Evolutionary conservation across 1,140 invertebrate genomes (phyloP).

Genomic region (Cydia strobilella): DNA sequence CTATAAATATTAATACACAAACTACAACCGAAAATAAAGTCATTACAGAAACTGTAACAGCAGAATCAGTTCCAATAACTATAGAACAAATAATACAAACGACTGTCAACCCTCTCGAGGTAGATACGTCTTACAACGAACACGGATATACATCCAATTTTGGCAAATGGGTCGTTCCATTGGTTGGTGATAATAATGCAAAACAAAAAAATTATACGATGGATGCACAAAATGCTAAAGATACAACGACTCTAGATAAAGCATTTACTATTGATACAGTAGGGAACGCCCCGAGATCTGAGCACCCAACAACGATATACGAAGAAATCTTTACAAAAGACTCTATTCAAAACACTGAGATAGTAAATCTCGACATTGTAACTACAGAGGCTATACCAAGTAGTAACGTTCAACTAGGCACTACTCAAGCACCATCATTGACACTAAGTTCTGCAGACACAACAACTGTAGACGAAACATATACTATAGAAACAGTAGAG

Average conservation of each 20-base stretch:
- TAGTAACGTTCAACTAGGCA: too few relatives aligned
- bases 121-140: not conserved
- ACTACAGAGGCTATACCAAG: too few relatives aligned
- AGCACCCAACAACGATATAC: too few relatives aligned
- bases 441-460: not conserved
- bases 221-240: not conserved
- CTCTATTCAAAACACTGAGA: not conserved
- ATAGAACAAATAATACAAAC: not conserved
- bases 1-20: slow-evolving; percentile 5
- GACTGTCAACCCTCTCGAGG: not conserved
- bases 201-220: too few relatives aligned
- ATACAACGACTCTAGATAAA: not conserved
- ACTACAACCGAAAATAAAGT: slow-evolving; percentile 13
- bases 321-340: too few relatives aligned
- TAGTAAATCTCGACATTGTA: not conserved
- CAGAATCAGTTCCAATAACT: not conserved
- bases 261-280: too few relatives aligned
- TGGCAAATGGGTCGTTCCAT: too few relatives aligned
- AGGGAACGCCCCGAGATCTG: too few relatives aligned
- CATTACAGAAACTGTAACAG: not conserved
- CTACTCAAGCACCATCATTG: not conserved
- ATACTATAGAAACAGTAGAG: not conserved
- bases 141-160: too few relatives aligned
- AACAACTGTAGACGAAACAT: not conserved
- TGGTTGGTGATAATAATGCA: too few relatives aligned